A percentile compares a stretch with the other conserved stretches of the same genome.
These are phyloP conservation scores for Ara ararauna DNA, from an alignment of 2,797 vertebrate species.

Conservation along the genomic window DNA sequence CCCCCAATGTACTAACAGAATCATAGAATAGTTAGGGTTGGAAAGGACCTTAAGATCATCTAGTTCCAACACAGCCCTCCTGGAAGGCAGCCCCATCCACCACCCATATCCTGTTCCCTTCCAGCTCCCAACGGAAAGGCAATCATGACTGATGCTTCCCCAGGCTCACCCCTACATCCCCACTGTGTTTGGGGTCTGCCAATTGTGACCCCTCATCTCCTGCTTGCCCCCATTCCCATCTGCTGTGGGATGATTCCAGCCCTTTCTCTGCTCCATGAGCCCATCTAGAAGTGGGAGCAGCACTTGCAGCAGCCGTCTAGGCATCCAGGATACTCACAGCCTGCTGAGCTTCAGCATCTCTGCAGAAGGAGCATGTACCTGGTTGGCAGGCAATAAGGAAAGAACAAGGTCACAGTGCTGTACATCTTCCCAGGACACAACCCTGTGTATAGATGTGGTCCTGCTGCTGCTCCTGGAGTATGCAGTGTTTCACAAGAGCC, in stretches of 20 bases:
- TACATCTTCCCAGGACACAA: rapidly evolving
- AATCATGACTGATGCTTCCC: too few relatives aligned
- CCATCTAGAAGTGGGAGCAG: rapidly evolving
- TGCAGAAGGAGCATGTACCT: slow-evolving; percentile 71
- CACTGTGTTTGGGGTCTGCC: rapidly evolving
- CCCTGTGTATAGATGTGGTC: rapidly evolving
- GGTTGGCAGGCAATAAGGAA: neutral
- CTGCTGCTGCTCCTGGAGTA: neutral
- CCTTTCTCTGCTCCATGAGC: neutral
- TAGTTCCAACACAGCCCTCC: slow-evolving; percentile 57
- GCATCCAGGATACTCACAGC: slow-evolving; percentile 55
- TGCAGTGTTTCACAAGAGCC: rapidly evolving
- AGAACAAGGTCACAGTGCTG: rapidly evolving
- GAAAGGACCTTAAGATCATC: too few relatives aligned
- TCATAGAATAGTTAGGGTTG: too few relatives aligned
- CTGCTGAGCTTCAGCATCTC: slow-evolving; percentile 75
- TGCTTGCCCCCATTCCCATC: too few relatives aligned
- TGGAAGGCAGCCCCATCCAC: slow-evolving; percentile 61
- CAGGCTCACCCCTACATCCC: neutral
- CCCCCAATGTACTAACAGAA: neutral
- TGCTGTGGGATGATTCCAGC: neutral
- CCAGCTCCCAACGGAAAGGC: slow-evolving; percentile 63
- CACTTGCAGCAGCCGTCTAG: too few relatives aligned
- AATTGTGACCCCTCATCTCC: neutral
- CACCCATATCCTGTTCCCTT: slow-evolving; percentile 67